Percentiles rank a stretch among this genome's conserved stretches.
phyloP scores from a whole-genome alignment of 2,888 invertebrate species.

The Spialia ferax region DNA sequence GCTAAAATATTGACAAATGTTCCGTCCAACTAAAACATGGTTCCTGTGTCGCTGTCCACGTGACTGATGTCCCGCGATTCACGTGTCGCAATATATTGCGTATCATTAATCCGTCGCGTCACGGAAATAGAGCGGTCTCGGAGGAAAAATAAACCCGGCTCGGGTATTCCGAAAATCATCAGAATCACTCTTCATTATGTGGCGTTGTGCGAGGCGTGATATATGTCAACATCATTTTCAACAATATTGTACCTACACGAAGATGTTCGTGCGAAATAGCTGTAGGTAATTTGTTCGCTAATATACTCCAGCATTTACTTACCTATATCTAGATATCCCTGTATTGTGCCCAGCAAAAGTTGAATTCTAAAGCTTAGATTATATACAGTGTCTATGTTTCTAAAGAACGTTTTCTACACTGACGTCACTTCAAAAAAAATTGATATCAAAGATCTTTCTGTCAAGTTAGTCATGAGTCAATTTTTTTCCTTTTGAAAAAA shows the following conservation, averaged over 20 bases:
- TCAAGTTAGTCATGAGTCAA: no score
- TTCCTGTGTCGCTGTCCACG: constrained; percentile 36
- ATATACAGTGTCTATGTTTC: no score
- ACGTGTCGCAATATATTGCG: constrained; percentile 59
- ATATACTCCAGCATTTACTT: not conserved
- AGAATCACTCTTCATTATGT: constrained; percentile 13
- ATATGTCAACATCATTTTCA: not conserved
- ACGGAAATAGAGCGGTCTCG: constrained; percentile 58
- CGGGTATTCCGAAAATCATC: constrained; percentile 16
- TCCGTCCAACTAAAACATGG: constrained; percentile 31
- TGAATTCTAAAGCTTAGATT: no score
- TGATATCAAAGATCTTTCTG: no score
- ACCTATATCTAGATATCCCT: no score
- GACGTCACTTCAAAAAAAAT: no score
- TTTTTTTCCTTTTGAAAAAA: no score
- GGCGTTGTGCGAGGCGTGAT: not conserved
- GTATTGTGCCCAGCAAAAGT: no score
- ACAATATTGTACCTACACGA: not conserved
- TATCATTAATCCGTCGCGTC: constrained; percentile 66
- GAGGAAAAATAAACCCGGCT: constrained; percentile 66
- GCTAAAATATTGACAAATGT: constrained; percentile 30
- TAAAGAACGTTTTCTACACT: no score
- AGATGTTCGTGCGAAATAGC: not conserved
- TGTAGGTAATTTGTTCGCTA: not conserved
- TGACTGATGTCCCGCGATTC: constrained; percentile 43